Base-by-base conservation (phyloP, 1,140 invertebrate genomes). In the Stratiolaelaps scimitus region DNA sequence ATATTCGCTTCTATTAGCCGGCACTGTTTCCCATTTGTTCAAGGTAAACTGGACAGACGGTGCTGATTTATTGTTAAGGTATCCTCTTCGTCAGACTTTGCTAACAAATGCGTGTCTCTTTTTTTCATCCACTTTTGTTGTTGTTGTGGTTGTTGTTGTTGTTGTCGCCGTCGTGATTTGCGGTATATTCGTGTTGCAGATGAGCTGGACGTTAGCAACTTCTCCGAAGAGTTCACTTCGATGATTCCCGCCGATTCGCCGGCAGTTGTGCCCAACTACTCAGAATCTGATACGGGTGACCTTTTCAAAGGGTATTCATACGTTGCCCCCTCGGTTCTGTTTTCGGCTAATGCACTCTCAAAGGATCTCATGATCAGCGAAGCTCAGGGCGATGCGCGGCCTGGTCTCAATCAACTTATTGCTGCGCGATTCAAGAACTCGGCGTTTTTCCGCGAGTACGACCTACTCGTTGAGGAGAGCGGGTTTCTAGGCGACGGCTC, bases 261-360 rank as follows among this genome's bases (percentile, higher is more conserved):
- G 0, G 88, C 87, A 2, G 82, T 89, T 47, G 82, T 86, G 23
- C 91, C 91, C 53, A 60, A 60, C 23, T 60, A 34, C 53, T 60
- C 53, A 23, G 53, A 60, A 20, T 80, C 83, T 1, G 86, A 90
- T 74, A 84, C 84, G 69, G 87, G 91, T 70, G 88, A 88, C 74
- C 81, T 93, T 43, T 97, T 94, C 75, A 83, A 87, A 84, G 88
- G 90, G 40, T 98, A 96, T 74, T 95, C 92, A 0, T 98, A 91
- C 77, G 87, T 97, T 29, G 87, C 93, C 0, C 93, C 93, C 1
- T 92, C 90, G 68, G 83, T 93, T 65, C 76, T 92, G 53, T 90
- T 92, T 74, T 84, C 84, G 53, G 85, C 89, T 71, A 92, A 92
- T 73, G 34, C 53, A 17, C 53, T 60, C 53, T 60, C 53, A 64